These are phyloP conservation scores for Poecilia latipinna DNA, from an alignment of 2,113 vertebrate genomes.

Conservation along the genomic window DNA sequence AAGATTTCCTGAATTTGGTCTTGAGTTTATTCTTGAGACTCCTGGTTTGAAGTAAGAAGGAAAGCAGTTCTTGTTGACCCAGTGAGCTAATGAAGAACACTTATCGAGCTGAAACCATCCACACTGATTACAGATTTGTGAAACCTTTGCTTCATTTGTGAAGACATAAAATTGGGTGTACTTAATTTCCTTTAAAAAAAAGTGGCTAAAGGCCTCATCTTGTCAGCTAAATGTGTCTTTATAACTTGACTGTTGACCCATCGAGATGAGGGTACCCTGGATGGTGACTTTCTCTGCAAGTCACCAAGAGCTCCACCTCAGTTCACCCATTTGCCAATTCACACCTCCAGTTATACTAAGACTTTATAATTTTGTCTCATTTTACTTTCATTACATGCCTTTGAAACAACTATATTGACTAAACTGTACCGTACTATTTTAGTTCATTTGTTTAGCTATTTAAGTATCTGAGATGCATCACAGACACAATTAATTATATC, in stretches of 20 bases:
- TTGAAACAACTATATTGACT: background rate
- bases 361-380: background rate
- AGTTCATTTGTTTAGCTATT: no score
- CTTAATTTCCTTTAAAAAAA: no score
- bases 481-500: background rate
- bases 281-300: slow-evolving; percentile 4
- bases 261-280: background rate
- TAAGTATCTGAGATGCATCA: background rate
- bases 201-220: background rate
- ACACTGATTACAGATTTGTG: background rate
- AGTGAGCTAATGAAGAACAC: background rate
- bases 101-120: background rate
- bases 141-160: background rate
- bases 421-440: background rate
- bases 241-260: background rate
- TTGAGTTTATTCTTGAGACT: no score
- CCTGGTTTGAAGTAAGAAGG: no score
- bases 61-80: background rate
- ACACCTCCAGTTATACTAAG: background rate
- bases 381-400: background rate
- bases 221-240: background rate
- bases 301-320: background rate
- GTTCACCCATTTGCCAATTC: no score
- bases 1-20: no score
- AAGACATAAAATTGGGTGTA: no score